Base-by-base conservation (phyloP, 2,888 invertebrate genomes). In the Melikaiella ostensackeni region DNA sequence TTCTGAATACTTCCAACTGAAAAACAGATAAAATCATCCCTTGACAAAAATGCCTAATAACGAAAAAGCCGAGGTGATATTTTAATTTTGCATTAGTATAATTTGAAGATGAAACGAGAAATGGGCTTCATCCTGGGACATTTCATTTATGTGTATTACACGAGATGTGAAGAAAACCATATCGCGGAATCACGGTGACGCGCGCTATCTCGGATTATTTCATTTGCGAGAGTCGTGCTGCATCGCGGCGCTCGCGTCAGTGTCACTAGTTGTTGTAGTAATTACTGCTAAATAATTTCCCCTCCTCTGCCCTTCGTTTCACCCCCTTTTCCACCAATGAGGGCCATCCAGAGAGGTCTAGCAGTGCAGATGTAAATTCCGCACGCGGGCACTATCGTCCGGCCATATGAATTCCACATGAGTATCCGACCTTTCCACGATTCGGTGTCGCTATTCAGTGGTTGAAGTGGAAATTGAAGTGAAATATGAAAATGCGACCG, bases 271-370 rank as follows among this genome's bases (percentile, higher is more conserved):
- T 84, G 82, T 79, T 79, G 83, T 87, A 84, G 86, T 90, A 89
- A 90, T 90, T 88, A 89, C 87, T 87, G 87, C 87, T 90, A 90
- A 90, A 90, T 90, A 90, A 90, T 90, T 89, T 88, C 80, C 74
- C 74, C 79, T 79, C 76, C 75, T 74, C 77, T 57, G n/a, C 79
- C 76, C 79, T 64, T 80, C 77, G 77, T 76, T 76, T 64, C 81
- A 76, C 77, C 62, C 66, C 79, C 74, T 80, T 78, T 83, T 79
- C 77, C 81, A 77, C 79, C 76, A 76, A 82, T 82, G 82, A 87
- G 86, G 85, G 81, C 82, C 84, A 85, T 85, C 84, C 84, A 80
- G 77, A 77, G 84, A 83, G 78, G 81, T 76, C 76, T 80, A 82
- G 46, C 50, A 50, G 50, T 83, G 85, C 85, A 84, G 82, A 88